Percentiles rank a stretch among this genome's conserved stretches.
Evolutionary conservation across 37 sponge, comb jelly and placozoan genomes (phyloP).

Genomic region (Corticium candelabrum): DNA sequence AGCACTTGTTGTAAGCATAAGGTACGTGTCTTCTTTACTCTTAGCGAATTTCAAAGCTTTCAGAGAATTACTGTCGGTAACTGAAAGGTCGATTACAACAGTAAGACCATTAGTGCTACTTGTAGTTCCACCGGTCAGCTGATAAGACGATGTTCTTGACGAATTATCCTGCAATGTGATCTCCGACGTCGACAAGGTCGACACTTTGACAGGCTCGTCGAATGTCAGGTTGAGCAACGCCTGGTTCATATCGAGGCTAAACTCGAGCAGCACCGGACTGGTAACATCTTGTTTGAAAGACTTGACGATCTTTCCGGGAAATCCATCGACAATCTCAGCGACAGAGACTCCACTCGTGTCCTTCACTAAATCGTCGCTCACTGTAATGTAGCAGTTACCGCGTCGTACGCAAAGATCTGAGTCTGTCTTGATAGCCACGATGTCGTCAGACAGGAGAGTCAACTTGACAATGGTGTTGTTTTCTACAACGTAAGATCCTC

Average conservation of each 20-base stretch:
- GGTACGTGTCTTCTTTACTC: conserved; percentile 25
- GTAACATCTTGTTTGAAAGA: conserved; percentile 34
- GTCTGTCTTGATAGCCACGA: conserved; percentile 39
- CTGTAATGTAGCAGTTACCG: conserved; percentile 43
- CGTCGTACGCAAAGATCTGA: conserved; percentile 29
- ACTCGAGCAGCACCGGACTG: conserved; percentile 42
- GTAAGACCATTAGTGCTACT: conserved; percentile 39
- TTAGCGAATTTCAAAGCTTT: conserved; percentile 18
- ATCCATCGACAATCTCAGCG: background rate
- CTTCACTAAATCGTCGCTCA: conserved; percentile 27
- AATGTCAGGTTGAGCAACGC: conserved; percentile 44
- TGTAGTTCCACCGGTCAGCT: conserved; percentile 23
- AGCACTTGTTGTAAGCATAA: conserved; percentile 34
- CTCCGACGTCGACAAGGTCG: conserved; percentile 20
- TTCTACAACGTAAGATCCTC: conserved; percentile 21
- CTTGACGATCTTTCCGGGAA: background rate
- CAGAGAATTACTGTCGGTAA: conserved; percentile 59
- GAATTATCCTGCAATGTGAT: conserved; percentile 22
- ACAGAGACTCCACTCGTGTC: conserved; percentile 69
- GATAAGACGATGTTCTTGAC: background rate
- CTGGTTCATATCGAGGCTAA: conserved; percentile 63
- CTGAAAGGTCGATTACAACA: conserved; percentile 41
- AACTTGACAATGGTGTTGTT: conserved; percentile 52
- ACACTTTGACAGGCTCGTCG: conserved; percentile 58
- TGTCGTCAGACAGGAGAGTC: conserved; percentile 23